phyloP scores from a whole-genome alignment of 92 coral and sea anemone genomes.

The Porites lobata region DNA sequence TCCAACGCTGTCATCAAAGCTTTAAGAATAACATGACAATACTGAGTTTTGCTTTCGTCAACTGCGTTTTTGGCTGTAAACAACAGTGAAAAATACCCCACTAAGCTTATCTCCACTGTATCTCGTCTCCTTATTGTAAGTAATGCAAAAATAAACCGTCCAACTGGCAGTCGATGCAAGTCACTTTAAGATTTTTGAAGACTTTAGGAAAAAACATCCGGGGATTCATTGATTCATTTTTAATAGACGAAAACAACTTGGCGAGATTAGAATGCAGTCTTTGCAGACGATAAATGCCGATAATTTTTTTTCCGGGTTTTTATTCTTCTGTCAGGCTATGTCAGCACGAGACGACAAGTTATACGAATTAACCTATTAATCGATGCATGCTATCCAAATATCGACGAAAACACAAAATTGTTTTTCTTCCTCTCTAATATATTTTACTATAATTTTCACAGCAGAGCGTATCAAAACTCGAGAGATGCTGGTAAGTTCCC shows the following conservation, averaged over 20 bases:
- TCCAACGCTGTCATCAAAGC: neutral
- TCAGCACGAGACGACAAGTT: slow-evolving; percentile 32
- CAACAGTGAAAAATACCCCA: slow-evolving; percentile 12
- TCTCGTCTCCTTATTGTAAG: neutral
- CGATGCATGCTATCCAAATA: slow-evolving; percentile 38
- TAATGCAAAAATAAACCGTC: neutral
- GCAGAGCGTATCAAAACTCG: no score
- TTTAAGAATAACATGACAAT: slow-evolving; percentile 16
- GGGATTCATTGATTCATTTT: neutral
- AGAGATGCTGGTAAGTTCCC: no score
- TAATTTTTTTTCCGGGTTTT: slow-evolving; percentile 12
- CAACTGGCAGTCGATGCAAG: neutral
- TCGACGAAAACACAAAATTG: slow-evolving; percentile 19
- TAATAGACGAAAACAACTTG: neutral
- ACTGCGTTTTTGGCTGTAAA: neutral
- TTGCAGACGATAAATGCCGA: neutral
- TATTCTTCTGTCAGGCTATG: neutral
- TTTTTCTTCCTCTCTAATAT: neutral
- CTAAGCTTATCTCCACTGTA: neutral
- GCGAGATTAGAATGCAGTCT: neutral
- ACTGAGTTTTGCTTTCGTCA: neutral
- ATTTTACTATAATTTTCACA: no score
- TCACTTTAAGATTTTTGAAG: neutral
- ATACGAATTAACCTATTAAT: neutral
- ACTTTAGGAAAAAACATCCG: slow-evolving; percentile 4